Base-by-base conservation (phyloP, 92 coral and sea anemone species). In the Diadumene lineata region DNA sequence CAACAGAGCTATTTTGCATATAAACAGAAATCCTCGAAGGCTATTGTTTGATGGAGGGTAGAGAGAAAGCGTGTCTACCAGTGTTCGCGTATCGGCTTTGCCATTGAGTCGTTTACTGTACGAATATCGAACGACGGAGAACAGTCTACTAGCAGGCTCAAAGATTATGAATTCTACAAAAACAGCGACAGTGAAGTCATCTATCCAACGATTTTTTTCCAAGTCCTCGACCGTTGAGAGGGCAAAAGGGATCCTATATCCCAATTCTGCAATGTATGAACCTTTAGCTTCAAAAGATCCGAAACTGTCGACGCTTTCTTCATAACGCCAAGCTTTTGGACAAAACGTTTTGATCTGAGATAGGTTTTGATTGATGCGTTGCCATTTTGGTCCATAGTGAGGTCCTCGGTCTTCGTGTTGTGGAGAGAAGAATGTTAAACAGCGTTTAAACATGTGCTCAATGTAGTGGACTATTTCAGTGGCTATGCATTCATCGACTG, bases 261-360 rank as follows among this genome's bases (percentile, higher is more conserved):
- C 97, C 58, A 92, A 89, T 51, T 88, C 97, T 8, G 97, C 89
- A 29, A 83, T 72, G 53, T 74, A 92, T 23, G 94, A 93, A 22
- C 94, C 94, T 33, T 83, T 89, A 3, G 72, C 61, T 29, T 85
- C 82, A 1, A 11, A 69, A 15, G 64, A 46, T 31, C 65, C 61
- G 19, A 46, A 75, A 8, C 75, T 75, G 17, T 67, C 67, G 11
- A 81, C 79, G 0, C 60, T 66, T 23, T 60, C 73, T 18, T 80
- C 60, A 64, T 84, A 91, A 32, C 88, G 85, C 97, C 97, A 91
- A 10, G 91, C 86, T 29, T 74, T 86, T 0, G 91, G 91, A 43
- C 94, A 89, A 72, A 82, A 19, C 1, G 70, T 63, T 31, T 70
- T 66, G 60, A 77, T 60, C 63, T 56, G 23, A 24, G 92, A 79